These are phyloP conservation scores for Bostrychus sinensis DNA, from an alignment of 2,113 vertebrate species.

Conservation along the genomic window DNA sequence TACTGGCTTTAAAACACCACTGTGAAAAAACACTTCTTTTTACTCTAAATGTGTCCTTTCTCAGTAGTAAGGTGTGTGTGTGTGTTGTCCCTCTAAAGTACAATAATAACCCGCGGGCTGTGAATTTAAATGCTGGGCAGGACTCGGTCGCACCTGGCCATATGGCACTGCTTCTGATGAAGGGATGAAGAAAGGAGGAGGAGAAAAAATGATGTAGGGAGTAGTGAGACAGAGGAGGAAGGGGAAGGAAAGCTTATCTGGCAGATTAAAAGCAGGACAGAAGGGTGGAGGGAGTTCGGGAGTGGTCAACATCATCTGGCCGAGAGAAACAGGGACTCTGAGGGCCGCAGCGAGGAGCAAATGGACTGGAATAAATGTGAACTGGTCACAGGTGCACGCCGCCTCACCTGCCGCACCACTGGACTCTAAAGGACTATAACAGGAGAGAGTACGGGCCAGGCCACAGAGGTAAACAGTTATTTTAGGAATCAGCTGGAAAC, in stretches of 20 bases:
- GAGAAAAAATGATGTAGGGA: constrained; percentile 6
- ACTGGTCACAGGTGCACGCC: constrained; percentile 44
- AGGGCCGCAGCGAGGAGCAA: constrained; percentile 44
- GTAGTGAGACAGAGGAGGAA: constrained; percentile 22
- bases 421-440: constrained; percentile 11
- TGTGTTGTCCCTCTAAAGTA: constrained; percentile 49
- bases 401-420: constrained; percentile 42
- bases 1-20: too few relatives aligned
- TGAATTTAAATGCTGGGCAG: constrained; percentile 74
- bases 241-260: constrained; percentile 46
- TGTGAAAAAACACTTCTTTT: background rate
- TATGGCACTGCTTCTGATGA: constrained; percentile 64
- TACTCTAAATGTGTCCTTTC: constrained; percentile 19
- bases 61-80: constrained; percentile 23
- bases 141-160: constrained; percentile 66
- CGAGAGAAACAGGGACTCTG: constrained; percentile 14
- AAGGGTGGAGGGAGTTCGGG: constrained; percentile 13
- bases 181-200: constrained; percentile 25
- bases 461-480: background rate
- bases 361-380: constrained; percentile 65
- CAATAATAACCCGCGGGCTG: constrained; percentile 70
- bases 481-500: background rate
- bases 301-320: constrained; percentile 44
- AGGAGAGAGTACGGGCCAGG: background rate
- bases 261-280: constrained; percentile 32